Evolutionary conservation across 2,888 invertebrate genomes (phyloP), one percentile per base, ranked within the genome.

Genomic region (Lithophane leautieri): DNA sequence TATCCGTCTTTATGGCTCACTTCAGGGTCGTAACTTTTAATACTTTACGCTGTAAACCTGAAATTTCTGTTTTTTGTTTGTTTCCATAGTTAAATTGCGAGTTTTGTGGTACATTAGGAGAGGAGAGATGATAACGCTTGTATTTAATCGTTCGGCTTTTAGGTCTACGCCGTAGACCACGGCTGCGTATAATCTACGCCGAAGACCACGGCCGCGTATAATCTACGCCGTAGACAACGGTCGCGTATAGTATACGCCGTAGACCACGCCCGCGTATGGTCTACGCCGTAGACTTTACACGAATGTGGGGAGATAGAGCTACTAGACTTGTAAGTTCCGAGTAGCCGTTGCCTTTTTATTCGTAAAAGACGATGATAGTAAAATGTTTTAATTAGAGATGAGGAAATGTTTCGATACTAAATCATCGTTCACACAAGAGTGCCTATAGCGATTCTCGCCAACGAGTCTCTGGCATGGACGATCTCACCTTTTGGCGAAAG

Each of bases 11-110:
- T 80, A 76, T 78, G 22, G 70, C 74, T 61, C 68, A 66, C 76
- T 78, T 70, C 52, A 52, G 73, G 47, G 76, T 70, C 70, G 76
- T 86, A 78, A 85, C 85, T 78, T 85, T 87, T 79, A 79, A 85
- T 83, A 82, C 67, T 75, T 79, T 76, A 80, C 58, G 76, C 70
- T 60, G 73, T 78, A 78, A 80, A 80, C 69, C 73, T 84, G 66
- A 75, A 70, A 74, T 75, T 79, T 67, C 66, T 70, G 42, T 70
- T 84, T 77, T 84, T 84, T 81, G 42, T 76, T 74, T 70, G 72
- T 77, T 73, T 81, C 74, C 54, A 78, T 78, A 52, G 44, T 28
- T n/a, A 78, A 69, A 73, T 81, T 67, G 68, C 63, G 67, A 82
- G 68, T 72, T 60, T 73, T 69, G 61, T 63, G 70, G 78, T 73